Percentiles rank a stretch among this genome's conserved stretches.
These are phyloP conservation scores for Orestias chungarensis DNA, from an alignment of 2,797 vertebrate genomes.

Conservation along the genomic window DNA sequence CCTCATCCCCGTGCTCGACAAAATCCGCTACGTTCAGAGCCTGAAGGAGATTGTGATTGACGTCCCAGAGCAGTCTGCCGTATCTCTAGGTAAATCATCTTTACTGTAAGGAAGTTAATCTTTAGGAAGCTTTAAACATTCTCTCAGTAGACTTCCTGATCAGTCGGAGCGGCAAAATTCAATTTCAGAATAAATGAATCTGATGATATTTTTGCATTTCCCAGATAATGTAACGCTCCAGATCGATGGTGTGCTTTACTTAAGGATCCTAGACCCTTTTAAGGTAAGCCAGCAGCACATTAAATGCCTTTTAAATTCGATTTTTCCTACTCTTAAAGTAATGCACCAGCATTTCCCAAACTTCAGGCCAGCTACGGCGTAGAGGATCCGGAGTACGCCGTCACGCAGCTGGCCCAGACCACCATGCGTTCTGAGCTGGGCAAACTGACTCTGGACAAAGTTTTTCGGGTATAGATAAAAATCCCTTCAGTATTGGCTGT, in stretches of 20 bases:
- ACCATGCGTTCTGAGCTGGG: slow-evolving; percentile 98
- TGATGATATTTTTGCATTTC: not conserved
- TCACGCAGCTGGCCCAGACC: slow-evolving; percentile 96
- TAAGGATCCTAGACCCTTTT: slow-evolving; percentile 93
- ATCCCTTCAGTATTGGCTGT: not conserved
- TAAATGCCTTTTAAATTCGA: not conserved
- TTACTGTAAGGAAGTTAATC: not conserved
- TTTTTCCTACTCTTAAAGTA: not conserved
- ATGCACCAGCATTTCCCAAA: no score
- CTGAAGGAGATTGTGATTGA: slow-evolving; percentile 98
- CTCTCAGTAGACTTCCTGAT: not conserved
- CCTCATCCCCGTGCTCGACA: slow-evolving; percentile 91
- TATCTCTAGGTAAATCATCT: slow-evolving; percentile 86
- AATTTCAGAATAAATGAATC: not conserved
- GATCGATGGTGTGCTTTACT: slow-evolving; percentile 96
- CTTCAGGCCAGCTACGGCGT: slow-evolving; percentile 98
- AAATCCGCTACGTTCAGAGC: slow-evolving; percentile 92
- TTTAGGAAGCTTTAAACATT: not conserved
- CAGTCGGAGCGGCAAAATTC: not conserved
- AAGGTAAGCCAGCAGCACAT: slow-evolving; percentile 80
- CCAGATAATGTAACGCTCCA: slow-evolving; percentile 96
- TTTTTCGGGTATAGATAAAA: slow-evolving; percentile 87
- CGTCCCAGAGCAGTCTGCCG: slow-evolving; percentile 95
- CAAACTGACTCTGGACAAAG: slow-evolving; percentile 96
- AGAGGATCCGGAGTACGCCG: slow-evolving; percentile 96